These are phyloP conservation scores for Amazona vittata DNA, from an alignment of 2,113 vertebrate species.

Conservation along the genomic window DNA sequence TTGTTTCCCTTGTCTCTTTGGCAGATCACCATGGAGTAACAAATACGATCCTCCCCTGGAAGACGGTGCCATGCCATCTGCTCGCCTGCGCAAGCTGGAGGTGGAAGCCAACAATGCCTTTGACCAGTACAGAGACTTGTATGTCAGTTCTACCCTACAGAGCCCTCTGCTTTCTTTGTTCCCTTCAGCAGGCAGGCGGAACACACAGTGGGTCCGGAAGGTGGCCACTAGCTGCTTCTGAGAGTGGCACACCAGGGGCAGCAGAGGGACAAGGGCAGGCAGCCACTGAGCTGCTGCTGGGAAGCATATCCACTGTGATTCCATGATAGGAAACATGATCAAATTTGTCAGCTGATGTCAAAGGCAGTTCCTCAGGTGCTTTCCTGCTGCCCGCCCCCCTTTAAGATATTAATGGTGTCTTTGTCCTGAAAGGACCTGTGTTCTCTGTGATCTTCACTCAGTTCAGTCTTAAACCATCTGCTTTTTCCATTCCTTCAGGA, in stretches of 20 bases:
- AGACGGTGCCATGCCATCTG: constrained; percentile 97
- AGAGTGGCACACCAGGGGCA: neutral
- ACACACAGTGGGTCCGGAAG: neutral
- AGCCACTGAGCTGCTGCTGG: neutral
- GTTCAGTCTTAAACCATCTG: constrained; percentile 12
- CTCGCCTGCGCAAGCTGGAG: constrained; percentile 95
- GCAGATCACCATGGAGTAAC: constrained; percentile 98
- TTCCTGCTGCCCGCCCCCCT: neutral
- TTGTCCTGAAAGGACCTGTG: constrained; percentile 28
- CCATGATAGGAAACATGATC: fast-evolving
- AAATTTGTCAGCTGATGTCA: neutral
- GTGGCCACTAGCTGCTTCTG: neutral
- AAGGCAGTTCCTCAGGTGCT: constrained; percentile 25
- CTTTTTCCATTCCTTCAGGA: neutral
- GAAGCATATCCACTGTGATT: neutral
- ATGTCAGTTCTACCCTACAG: constrained; percentile 64
- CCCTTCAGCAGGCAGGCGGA: neutral
- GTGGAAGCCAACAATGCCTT: constrained; percentile 99
- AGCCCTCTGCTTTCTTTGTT: neutral
- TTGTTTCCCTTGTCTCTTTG: neutral
- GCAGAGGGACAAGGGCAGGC: neutral
- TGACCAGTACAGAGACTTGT: constrained; percentile 99
- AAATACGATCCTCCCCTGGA: constrained; percentile 98
- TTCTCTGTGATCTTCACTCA: neutral
- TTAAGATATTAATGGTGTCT: neutral